Evolutionary conservation across 30 jellyfish, hydroid and myxozoan species (phyloP).

Genomic region (Turritopsis dohrnii): DNA sequence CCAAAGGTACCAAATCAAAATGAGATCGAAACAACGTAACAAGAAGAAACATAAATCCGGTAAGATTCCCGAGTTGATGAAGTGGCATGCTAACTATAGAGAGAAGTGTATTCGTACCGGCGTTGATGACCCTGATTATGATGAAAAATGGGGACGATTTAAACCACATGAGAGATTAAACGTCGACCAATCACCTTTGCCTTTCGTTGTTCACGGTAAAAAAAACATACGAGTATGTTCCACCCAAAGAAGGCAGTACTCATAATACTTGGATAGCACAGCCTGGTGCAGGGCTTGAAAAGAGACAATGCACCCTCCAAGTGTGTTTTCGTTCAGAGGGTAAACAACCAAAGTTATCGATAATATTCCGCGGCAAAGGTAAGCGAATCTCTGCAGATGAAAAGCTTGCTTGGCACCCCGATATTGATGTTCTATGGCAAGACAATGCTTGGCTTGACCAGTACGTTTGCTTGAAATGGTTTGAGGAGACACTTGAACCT

Average conservation of each 20-base stretch:
- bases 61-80: slow-evolving; percentile 21
- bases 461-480: slow-evolving; percentile 41
- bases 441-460: no score
- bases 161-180: slow-evolving; percentile 35
- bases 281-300: slow-evolving; percentile 42
- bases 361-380: slow-evolving; percentile 58
- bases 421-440: slow-evolving; percentile 46
- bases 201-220: slow-evolving; percentile 21
- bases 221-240: slow-evolving; percentile 25
- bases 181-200: slow-evolving; percentile 48
- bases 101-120: slow-evolving; percentile 26
- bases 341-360: slow-evolving; percentile 41
- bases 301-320: no score
- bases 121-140: slow-evolving; percentile 14
- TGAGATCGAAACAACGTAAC: slow-evolving; percentile 43
- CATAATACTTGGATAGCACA: slow-evolving; percentile 20
- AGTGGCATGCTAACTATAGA: slow-evolving; percentile 37
- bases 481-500: slow-evolving; percentile 33
- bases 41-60: slow-evolving; percentile 35
- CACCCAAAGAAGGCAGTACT: neutral
- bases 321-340: slow-evolving; percentile 46
- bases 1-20: neutral
- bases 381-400: slow-evolving; percentile 47
- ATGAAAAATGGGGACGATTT: slow-evolving; percentile 35
- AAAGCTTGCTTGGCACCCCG: slow-evolving; percentile 51